phyloP scores from a whole-genome alignment of 2,113 vertebrate genomes.

The Otolemur garnettii region DNA sequence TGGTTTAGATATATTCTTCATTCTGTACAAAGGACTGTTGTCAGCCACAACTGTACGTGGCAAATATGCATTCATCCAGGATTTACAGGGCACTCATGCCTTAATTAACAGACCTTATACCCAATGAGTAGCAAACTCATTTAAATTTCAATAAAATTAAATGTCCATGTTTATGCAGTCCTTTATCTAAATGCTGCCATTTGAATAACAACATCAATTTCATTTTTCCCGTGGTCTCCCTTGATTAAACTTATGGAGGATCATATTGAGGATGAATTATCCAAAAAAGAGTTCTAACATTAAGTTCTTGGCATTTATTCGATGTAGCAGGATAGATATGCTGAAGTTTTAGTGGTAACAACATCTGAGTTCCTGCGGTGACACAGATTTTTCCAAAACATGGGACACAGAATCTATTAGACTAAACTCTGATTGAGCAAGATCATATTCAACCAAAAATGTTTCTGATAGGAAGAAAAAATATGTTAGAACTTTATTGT shows the following conservation, averaged over 20 bases:
- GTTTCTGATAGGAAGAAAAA: neutral
- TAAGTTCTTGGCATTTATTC: slow-evolving; percentile 57
- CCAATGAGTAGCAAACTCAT: slow-evolving; percentile 70
- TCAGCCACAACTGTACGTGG: slow-evolving; percentile 59
- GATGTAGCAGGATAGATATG: neutral
- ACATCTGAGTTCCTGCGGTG: slow-evolving; percentile 21
- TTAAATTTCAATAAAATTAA: slow-evolving; percentile 82
- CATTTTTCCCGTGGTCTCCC: slow-evolving; percentile 72
- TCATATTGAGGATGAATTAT: slow-evolving; percentile 61
- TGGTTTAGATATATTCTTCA: slow-evolving; percentile 75
- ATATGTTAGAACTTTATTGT: neutral
- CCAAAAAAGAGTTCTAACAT: slow-evolving; percentile 7
- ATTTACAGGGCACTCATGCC: slow-evolving; percentile 78
- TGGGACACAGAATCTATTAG: neutral
- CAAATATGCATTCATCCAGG: slow-evolving; percentile 62
- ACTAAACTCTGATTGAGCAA: neutral
- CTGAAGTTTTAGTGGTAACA: neutral
- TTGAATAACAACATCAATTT: slow-evolving; percentile 72
- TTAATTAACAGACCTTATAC: slow-evolving; percentile 77
- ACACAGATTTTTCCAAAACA: neutral
- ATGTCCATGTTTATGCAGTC: slow-evolving; percentile 63
- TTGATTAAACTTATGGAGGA: slow-evolving; percentile 66
- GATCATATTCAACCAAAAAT: neutral
- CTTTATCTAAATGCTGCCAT: slow-evolving; percentile 74
- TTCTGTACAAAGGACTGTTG: slow-evolving; percentile 67